Conservation (phyloP, 2,113 vertebrate species). For the Catharus bicknelli region DNA sequence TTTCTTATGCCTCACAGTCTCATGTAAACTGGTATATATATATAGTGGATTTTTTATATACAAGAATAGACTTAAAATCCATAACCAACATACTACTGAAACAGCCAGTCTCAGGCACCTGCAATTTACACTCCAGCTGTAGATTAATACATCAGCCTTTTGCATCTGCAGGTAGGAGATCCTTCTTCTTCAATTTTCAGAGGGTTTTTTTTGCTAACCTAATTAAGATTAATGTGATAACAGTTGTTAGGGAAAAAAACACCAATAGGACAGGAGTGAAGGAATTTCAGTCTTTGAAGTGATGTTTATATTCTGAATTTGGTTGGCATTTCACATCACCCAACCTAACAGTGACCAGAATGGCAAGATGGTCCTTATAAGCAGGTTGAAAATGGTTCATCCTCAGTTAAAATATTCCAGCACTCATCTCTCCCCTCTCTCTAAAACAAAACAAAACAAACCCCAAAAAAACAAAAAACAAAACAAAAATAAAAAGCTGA, state of each 20-base stretch:
- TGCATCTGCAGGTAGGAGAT: background rate
- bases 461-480: background rate
- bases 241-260: background rate
- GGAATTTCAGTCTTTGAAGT: background rate
- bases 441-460: background rate
- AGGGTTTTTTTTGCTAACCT: background rate
- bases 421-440: background rate
- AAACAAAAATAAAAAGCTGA: background rate
- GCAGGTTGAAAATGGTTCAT: background rate
- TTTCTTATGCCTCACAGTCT: background rate
- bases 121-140: background rate
- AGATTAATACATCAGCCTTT: background rate
- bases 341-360: background rate
- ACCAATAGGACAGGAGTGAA: background rate
- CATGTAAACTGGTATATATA: background rate
- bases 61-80: background rate
- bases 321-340: background rate
- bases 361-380: background rate
- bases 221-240: background rate
- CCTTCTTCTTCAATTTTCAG: background rate
- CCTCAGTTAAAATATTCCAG: background rate
- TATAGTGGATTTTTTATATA: background rate
- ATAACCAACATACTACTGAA: background rate
- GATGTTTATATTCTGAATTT: background rate
- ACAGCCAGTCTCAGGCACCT: background rate